These are phyloP conservation scores for Lacerta bilineata DNA, from an alignment of 2,797 vertebrate genomes.

Conservation along the genomic window DNA sequence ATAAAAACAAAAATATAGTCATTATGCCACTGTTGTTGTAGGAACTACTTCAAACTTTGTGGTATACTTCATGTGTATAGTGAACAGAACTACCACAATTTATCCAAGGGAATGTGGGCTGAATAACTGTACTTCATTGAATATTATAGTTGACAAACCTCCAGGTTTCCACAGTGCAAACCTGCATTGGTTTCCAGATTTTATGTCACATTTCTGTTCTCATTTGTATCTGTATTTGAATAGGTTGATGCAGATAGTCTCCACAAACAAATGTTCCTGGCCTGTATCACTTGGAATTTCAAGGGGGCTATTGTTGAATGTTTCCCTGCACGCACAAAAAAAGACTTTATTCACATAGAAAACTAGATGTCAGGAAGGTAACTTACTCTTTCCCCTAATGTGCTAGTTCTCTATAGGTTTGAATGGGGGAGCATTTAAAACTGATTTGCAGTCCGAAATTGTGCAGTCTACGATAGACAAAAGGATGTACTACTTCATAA, in stretches of 20 bases:
- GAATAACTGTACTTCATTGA: neutral
- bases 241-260: neutral
- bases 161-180: neutral
- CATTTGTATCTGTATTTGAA: neutral
- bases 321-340: neutral
- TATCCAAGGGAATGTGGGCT: neutral
- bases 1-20: neutral
- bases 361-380: neutral
- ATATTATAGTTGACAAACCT: neutral
- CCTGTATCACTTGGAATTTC: neutral
- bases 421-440: neutral
- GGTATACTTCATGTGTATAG: neutral
- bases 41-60: neutral
- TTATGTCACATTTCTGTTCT: neutral
- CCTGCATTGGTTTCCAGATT: neutral
- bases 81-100: neutral
- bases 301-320: neutral
- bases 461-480: neutral
- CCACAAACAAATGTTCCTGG: neutral
- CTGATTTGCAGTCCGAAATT: neutral
- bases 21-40: neutral
- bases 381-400: neutral
- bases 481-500: no score
- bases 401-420: neutral
- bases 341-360: neutral